Base-by-base conservation (phyloP, 2,888 invertebrate species). In the Drosophila prostipennis region DNA sequence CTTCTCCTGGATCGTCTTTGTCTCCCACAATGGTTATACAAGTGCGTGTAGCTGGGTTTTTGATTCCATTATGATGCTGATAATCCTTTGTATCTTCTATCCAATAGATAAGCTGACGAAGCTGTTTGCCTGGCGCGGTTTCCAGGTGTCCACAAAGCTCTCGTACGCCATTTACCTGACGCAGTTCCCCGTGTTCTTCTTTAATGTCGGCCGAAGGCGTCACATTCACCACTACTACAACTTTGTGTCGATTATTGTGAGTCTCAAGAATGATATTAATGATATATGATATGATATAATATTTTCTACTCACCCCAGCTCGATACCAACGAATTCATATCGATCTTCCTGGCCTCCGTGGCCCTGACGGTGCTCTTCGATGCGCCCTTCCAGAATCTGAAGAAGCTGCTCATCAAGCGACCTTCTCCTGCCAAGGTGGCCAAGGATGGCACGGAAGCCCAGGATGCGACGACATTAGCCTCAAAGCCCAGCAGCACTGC, bases 141-240 rank as follows among this genome's bases (percentile, higher is more conserved):
- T 95, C 85, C 92, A 94, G 76, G 91, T 95, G 8, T 94, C 94
- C 79, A 95, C 95, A 10, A 94, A 94, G 85, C 92, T 95, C n/a
- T 95, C 95, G 37, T 95, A 95, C 86, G 94, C 95, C 36, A 93
- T 95, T 55, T 95, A 95, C 85, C 91, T 95, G 68, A 95, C 95
- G 29, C 95, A 95, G 88, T 95, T 95, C 80, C 95, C 95, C 5
- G 93, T 95, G 59, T 95, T 94, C 88, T 95, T 95, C 90, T 95
- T 92, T 82, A 95, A 95, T 80, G 94, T 95, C 36, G 95, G 95
- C 3, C 93, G 92, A 56, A 93, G 93, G 40, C 93, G 94, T 82
- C 93, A 93, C 76, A 90, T 94, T 0, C 93, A 94, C 69, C 92
- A 94, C 71, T 95, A 94, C 74, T 95, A 94, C 78, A 93, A 92